Evolutionary conservation across 2,797 vertebrate species (phyloP), one percentile per base, ranked within the genome.

Genomic region (Threskiornis aethiopicus): DNA sequence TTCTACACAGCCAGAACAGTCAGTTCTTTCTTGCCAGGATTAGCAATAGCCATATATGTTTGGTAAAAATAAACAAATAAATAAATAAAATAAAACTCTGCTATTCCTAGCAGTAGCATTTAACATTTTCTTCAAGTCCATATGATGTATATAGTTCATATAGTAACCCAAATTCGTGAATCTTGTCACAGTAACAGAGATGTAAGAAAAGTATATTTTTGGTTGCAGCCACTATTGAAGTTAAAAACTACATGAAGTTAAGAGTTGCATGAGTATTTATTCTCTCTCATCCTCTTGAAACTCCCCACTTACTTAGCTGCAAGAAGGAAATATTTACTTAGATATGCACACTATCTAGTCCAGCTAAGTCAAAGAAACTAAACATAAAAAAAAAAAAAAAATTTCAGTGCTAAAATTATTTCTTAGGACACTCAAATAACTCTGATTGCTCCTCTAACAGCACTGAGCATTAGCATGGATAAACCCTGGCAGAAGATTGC

Each of bases 151-250:
- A 9, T 4, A 29, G 10, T 11, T 65, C n/a, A 49, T 33, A 71
- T 0, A 52, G 39, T 11, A 46, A 72, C 26, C 66, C 0, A 0
- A 14, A 51, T 31, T n/a, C 3, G 2, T 47, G 33, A 73, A 47
- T 46, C 64, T 35, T 65, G 24, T 22, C 55, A 64, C 13, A 44
- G 39, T 35, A 57, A 77, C 9, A 42, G 33, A 73, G 35, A 33
- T 35, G 33, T 2, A 61, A 61, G 29, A 59, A 87, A 81, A 75
- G 11, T 4, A 2, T 10, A 5, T 5, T 47, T 89, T 58, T 55
- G 21, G 26, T 78, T 89, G 52, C 35, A 89, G 39, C 25, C 20
- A 31, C 35, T 51, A 47, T 1, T 62, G 18, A 42, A 57, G 35
- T 16, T n/a, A n/a, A n/a, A n/a, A n/a, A n/a, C n/a, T n/a, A n/a